A percentile compares a stretch with the other conserved stretches of the same genome.
phyloP scores from a whole-genome alignment of 2,888 invertebrate species.

The Synanthedon myopaeformis region DNA sequence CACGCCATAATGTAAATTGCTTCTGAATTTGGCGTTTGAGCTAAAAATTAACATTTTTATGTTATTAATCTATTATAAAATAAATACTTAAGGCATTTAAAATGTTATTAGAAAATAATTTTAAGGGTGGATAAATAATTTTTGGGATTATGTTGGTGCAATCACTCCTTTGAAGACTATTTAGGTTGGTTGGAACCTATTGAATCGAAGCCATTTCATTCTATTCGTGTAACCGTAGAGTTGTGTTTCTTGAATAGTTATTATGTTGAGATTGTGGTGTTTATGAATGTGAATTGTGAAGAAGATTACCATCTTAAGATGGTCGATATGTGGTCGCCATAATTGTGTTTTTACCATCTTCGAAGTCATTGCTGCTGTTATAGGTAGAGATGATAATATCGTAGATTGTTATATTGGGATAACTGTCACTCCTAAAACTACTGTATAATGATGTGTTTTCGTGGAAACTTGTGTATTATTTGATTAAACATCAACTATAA shows the following conservation, averaged over 20 bases:
- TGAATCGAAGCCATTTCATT: constrained; percentile 65
- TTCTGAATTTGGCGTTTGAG: constrained; percentile 65
- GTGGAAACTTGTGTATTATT: not conserved
- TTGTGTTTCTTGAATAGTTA: constrained; percentile 22
- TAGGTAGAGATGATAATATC: constrained; percentile 38
- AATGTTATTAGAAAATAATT: constrained; percentile 58
- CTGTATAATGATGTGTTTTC: constrained; percentile 1
- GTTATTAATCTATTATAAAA: constrained; percentile 37
- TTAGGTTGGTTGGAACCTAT: constrained; percentile 49
- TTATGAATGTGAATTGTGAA: constrained; percentile 17
- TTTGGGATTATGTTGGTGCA: constrained; percentile 16
- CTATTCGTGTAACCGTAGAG: constrained; percentile 35
- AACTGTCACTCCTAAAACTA: constrained; percentile 34
- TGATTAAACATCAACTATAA: not conserved
- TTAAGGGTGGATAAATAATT: constrained; percentile 39
- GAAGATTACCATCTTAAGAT: constrained; percentile 25
- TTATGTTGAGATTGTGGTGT: constrained; percentile 13
- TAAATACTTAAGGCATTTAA: constrained; percentile 49
- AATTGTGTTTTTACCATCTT: constrained; percentile 47
- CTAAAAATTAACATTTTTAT: constrained; percentile 52
- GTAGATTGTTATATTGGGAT: constrained; percentile 27
- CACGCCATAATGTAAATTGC: constrained; percentile 71
- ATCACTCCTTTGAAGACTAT: constrained; percentile 31
- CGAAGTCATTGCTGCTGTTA: constrained; percentile 51
- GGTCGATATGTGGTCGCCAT: constrained; percentile 51